A percentile compares a stretch with the other conserved stretches of the same genome.
Conservation (phyloP, 2,888 invertebrate genomes). For the Cepaea hortensis region DNA sequence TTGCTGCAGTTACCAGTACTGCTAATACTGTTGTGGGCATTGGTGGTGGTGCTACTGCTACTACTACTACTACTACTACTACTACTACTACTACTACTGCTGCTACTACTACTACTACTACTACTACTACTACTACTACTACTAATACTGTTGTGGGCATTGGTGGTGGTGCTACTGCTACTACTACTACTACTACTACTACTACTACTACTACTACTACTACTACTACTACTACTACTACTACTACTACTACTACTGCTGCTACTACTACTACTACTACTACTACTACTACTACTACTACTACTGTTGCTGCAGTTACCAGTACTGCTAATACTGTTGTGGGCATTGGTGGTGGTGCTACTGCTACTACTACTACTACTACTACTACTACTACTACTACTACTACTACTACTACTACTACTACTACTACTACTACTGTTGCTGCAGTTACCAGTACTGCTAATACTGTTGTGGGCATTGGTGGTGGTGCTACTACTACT, state of each 20-base stretch:
- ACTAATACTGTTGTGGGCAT: not conserved
- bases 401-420: constrained; percentile 18
- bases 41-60: not conserved
- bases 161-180: constrained; percentile 7
- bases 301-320: constrained; percentile 3
- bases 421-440: constrained; percentile 9
- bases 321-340: not conserved
- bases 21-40: not conserved
- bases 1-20: not conserved
- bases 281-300: constrained; percentile 12
- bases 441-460: not conserved
- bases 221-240: constrained; percentile 12
- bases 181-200: constrained; percentile 8
- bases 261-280: constrained; percentile 9
- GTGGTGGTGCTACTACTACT: constrained; percentile 11
- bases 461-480: not conserved
- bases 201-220: constrained; percentile 23
- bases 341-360: not conserved
- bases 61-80: constrained; percentile 1
- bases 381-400: constrained; percentile 1
- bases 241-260: constrained; percentile 13
- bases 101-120: constrained; percentile 16
- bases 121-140: not conserved
- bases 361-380: constrained; percentile 3
- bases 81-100: constrained; percentile 9